These are phyloP conservation scores for Oxyscelio sp. DNA, from an alignment of 2,888 invertebrate species.

Conservation along the genomic window DNA sequence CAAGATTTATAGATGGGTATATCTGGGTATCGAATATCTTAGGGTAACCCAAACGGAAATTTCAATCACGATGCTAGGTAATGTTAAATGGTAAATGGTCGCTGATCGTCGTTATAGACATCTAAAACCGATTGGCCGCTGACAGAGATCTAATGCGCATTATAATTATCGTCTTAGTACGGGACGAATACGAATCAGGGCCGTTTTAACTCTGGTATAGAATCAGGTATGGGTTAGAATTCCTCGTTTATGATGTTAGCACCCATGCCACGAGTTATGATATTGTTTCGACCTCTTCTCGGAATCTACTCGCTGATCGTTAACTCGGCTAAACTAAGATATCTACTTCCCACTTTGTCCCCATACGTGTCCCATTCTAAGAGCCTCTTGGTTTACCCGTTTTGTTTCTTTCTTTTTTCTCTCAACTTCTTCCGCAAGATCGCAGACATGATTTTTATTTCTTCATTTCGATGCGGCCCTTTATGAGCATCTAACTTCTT, in stretches of 20 bases:
- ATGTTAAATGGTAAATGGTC: constrained; percentile 29
- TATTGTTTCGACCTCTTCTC: constrained; percentile 87
- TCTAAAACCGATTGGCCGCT: constrained; percentile 84
- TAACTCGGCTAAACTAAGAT: constrained; percentile 86
- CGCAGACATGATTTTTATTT: constrained; percentile 80
- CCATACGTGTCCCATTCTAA: constrained; percentile 45
- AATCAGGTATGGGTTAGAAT: constrained; percentile 79
- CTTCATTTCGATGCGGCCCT: constrained; percentile 80
- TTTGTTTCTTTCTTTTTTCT: constrained; percentile 48
- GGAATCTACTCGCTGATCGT: constrained; percentile 88
- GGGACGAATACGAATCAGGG: constrained; percentile 64
- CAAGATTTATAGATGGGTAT: constrained; percentile 64
- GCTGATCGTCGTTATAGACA: constrained; percentile 64
- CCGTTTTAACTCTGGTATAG: constrained; percentile 66
- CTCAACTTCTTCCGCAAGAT: constrained; percentile 74
- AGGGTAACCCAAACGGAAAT: constrained; percentile 66
- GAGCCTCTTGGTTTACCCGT: constrained; percentile 27
- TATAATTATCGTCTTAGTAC: constrained; percentile 83
- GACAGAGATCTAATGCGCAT: constrained; percentile 82
- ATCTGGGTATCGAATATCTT: constrained; percentile 65
- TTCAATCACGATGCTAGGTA: constrained; percentile 69
- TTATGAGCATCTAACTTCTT: constrained; percentile 84
- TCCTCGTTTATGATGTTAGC: constrained; percentile 86
- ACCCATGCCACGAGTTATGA: constrained; percentile 87
- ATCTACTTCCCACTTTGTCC: constrained; percentile 73